phyloP scores from a whole-genome alignment of 2,113 vertebrate genomes.

The Isurus oxyrinchus region DNA sequence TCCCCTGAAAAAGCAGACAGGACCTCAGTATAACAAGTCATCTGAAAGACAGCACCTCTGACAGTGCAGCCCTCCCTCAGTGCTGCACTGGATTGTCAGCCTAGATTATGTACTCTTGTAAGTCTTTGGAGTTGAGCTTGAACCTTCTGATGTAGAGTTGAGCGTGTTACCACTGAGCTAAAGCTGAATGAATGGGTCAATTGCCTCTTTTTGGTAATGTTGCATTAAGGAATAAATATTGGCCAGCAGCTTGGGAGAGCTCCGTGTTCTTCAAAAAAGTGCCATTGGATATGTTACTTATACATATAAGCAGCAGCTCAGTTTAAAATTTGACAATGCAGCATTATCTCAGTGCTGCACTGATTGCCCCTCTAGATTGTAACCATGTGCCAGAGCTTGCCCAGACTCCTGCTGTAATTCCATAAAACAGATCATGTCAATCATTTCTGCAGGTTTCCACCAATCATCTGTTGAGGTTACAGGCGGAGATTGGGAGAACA shows the following conservation, averaged over 20 bases:
- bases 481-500: neutral
- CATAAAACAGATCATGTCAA: neutral
- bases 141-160: neutral
- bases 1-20: neutral
- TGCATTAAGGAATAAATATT: neutral
- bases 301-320: neutral
- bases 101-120: neutral
- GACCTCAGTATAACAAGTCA: neutral
- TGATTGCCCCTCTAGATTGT: neutral
- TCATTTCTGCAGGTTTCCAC: neutral
- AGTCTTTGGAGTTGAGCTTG: neutral
- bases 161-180: neutral
- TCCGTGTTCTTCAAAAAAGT: neutral
- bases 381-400: neutral
- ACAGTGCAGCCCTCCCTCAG: neutral
- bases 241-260: neutral
- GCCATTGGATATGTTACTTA: neutral
- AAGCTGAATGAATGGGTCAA: neutral
- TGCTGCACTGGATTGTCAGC: neutral
- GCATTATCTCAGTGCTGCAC: neutral
- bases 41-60: neutral
- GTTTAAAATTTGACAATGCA: neutral
- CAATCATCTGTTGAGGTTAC: neutral
- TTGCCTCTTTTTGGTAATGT: neutral
- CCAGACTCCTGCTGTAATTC: neutral